Evolutionary conservation across 2,113 vertebrate genomes (phyloP).

Genomic region (Dascyllus trimaculatus): DNA sequence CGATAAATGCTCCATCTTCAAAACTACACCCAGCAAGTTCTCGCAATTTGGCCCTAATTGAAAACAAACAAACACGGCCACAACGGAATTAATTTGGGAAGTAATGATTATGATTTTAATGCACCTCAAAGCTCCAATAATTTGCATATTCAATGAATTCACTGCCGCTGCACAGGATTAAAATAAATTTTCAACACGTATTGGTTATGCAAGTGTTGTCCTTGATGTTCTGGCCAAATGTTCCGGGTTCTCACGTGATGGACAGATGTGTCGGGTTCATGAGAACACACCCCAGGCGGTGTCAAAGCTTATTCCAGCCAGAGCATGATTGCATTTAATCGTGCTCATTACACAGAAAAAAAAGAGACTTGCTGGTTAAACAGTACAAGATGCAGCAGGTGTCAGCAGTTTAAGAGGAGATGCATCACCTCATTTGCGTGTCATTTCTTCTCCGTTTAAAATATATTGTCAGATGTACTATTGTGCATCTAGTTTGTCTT

Average conservation of each 20-base stretch:
- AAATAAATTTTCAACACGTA: slow-evolving; percentile 33
- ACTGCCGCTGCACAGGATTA: slow-evolving; percentile 24
- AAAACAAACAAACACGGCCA: slow-evolving; percentile 28
- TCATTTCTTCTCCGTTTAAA: slow-evolving; percentile 35
- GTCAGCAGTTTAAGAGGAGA: slow-evolving; percentile 49
- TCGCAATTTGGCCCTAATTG: slow-evolving; percentile 34
- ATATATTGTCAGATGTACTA: slow-evolving; percentile 35
- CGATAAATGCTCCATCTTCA: slow-evolving; percentile 13
- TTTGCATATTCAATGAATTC: slow-evolving; percentile 37
- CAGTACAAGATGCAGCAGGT: slow-evolving; percentile 36
- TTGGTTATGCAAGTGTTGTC: slow-evolving; percentile 44
- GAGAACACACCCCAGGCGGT: slow-evolving; percentile 23
- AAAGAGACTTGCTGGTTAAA: slow-evolving; percentile 18
- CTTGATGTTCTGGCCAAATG: slow-evolving; percentile 51
- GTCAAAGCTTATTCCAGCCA: slow-evolving; percentile 43
- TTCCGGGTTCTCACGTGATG: slow-evolving; percentile 28
- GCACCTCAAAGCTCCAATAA: slow-evolving; percentile 25
- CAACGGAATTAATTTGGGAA: slow-evolving; percentile 23
- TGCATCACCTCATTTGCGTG: slow-evolving; percentile 24
- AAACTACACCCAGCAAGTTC: slow-evolving; percentile 26
- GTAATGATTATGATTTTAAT: slow-evolving; percentile 46
- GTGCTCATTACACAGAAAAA: slow-evolving; percentile 28
- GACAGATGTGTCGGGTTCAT: slow-evolving; percentile 27
- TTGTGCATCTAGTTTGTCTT: slow-evolving; percentile 3
- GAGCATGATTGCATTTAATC: slow-evolving; percentile 52